Percentiles rank a stretch among this genome's conserved stretches.
These are phyloP conservation scores for Scartelaos histophorus DNA, from an alignment of 2,113 vertebrate genomes.

Conservation along the genomic window DNA sequence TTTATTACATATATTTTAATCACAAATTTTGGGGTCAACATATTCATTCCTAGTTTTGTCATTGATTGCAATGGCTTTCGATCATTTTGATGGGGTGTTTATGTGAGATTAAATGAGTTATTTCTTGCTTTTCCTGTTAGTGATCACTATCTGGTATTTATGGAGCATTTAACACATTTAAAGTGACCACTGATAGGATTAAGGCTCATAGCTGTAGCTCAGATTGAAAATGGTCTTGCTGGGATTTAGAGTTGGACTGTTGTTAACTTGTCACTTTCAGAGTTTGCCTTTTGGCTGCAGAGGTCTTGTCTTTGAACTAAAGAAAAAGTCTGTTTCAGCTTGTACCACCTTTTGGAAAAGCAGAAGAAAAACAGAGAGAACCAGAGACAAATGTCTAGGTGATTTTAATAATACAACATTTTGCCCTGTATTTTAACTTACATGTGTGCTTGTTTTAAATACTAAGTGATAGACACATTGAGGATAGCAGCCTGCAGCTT, in stretches of 20 bases:
- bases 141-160: too few relatives aligned
- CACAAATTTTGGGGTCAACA: too few relatives aligned
- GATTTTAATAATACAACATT: neutral
- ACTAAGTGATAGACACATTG: conserved; percentile 5
- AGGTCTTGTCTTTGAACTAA: conserved; percentile 42
- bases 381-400: neutral
- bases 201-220: neutral
- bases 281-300: conserved; percentile 42
- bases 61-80: neutral
- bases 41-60: neutral
- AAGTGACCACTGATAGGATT: neutral
- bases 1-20: too few relatives aligned
- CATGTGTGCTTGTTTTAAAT: neutral
- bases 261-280: conserved; percentile 22
- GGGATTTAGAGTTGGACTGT: conserved; percentile 43
- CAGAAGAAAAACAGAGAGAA: neutral
- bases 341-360: neutral
- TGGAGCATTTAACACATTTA: neutral
- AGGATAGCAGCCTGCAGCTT: conserved; percentile 43
- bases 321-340: neutral
- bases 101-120: neutral
- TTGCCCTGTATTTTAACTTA: neutral
- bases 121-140: neutral
- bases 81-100: neutral
- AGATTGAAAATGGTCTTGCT: conserved; percentile 1